Base-by-base conservation (phyloP, 2,113 vertebrate genomes). In the Sylvilagus bachmani region DNA sequence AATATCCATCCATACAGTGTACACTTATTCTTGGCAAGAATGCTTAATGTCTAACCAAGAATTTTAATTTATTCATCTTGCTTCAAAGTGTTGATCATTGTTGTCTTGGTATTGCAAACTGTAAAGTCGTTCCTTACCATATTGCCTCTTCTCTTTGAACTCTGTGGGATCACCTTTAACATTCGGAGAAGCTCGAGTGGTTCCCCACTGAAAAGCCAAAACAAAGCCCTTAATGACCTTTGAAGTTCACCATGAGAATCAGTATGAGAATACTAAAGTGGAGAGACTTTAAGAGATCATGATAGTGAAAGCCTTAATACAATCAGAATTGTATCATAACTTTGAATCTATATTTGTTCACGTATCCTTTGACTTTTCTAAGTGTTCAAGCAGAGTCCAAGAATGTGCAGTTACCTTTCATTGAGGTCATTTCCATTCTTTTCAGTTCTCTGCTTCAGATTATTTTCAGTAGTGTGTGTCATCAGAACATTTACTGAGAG, bases 231-330 rank as follows among this genome's bases (percentile, higher is more conserved):
- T 75, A 85, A 21, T n/a, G 78, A 88, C 95, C 84, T 78, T 71
- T 67, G 96, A 70, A 53, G 55, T 83, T 94, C 93, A 95, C 93
- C 33, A 31, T 24, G 38, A 70, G 81, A 88, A 94, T 14, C 10
- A 90, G 53, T 93, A 93, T 93, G 70, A 96, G 77, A 96, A 95
- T 94, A 93, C 93, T 94, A 89, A 78, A 85, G 73, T 73, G 90
- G 83, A 94, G 83, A 96, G 88, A 92, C 93, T 94, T 80, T 71
- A 90, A 67, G 61, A 96, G 94, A 96, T 95, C 90, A 97, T 97
- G 98, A 97, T 86, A 93, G 3, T 90, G 93, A 96, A 98, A 98
- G 98, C 98, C 98, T 98, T 98, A 98, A 98, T 94, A 13, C 96
- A 97, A 86, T 97, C 97, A 92, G 90, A 98, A 97, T 97, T 94